These are phyloP conservation scores for Didymodactylos carnosus DNA, from an alignment of 2,888 invertebrate genomes.

Conservation along the genomic window DNA sequence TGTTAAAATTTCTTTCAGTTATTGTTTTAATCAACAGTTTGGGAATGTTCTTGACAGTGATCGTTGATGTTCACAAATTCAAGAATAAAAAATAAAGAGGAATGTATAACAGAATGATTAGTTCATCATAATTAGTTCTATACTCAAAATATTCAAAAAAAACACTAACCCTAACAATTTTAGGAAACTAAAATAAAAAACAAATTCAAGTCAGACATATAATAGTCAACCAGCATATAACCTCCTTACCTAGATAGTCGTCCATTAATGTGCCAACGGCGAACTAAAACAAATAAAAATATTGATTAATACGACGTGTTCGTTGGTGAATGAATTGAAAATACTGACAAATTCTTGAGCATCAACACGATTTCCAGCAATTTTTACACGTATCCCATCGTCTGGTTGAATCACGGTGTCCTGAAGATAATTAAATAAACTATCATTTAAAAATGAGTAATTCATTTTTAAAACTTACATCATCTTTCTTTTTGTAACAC, in stretches of 20 bases:
- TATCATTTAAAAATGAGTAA: background rate
- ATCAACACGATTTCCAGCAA: slow-evolving; percentile 78
- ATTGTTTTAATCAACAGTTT: too few species aligned
- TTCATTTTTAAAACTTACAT: slow-evolving; percentile 38
- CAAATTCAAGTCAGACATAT: too few species aligned
- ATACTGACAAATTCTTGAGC: slow-evolving; percentile 12
- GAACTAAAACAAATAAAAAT: background rate
- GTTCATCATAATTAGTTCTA: too few species aligned
- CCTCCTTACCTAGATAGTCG: slow-evolving; percentile 5
- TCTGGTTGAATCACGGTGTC: slow-evolving; percentile 88
- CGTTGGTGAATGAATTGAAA: background rate
- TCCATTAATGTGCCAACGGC: slow-evolving; percentile 12
- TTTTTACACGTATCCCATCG: slow-evolving; percentile 87
- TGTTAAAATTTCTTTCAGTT: too few species aligned
- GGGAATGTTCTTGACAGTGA: too few species aligned
- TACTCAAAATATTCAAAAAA: too few species aligned
- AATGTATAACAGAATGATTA: too few species aligned
- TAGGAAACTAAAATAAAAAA: too few species aligned
- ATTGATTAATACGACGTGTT: background rate
- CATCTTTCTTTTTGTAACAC: slow-evolving; percentile 93
- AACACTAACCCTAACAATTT: too few species aligned
- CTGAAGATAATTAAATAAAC: slow-evolving; percentile 27
- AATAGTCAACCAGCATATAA: background rate
- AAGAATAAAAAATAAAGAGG: too few species aligned
- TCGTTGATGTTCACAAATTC: too few species aligned